These are phyloP conservation scores for Mormyrus hasselquistii DNA, from an alignment of 2,797 vertebrate genomes.

Conservation along the genomic window DNA sequence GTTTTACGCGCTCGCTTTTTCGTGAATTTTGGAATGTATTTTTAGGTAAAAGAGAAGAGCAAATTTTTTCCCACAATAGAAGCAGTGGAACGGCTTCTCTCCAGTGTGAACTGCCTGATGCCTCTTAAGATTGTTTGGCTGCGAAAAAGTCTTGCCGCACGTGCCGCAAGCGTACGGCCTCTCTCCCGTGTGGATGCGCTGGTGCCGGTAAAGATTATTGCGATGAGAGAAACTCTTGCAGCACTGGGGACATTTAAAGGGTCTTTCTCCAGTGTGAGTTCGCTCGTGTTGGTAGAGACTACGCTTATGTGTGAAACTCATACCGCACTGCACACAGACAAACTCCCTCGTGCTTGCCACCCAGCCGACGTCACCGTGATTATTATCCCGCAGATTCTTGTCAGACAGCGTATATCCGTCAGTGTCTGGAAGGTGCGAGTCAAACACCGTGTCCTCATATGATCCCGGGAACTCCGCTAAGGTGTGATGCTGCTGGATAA, in stretches of 20 bases:
- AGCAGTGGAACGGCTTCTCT: background rate
- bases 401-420: background rate
- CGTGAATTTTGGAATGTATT: constrained; percentile 11
- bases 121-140: constrained; percentile 5
- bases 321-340: background rate
- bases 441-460: background rate
- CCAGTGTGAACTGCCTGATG: constrained; percentile 5
- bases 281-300: background rate
- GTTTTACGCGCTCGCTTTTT: background rate
- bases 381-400: background rate
- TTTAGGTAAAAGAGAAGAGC: constrained; percentile 10
- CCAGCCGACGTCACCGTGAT: background rate
- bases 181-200: background rate
- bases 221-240: constrained; percentile 1
- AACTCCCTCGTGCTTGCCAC: background rate
- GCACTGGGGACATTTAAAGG: background rate
- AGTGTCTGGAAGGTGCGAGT: background rate
- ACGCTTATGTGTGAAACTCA: background rate
- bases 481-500: background rate
- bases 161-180: background rate
- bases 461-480: background rate
- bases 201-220: background rate
- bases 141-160: background rate
- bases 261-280: constrained; percentile 5
- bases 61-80: background rate